Conservation (phyloP, 2,797 vertebrate genomes). For the Pelobates cultripes region DNA sequence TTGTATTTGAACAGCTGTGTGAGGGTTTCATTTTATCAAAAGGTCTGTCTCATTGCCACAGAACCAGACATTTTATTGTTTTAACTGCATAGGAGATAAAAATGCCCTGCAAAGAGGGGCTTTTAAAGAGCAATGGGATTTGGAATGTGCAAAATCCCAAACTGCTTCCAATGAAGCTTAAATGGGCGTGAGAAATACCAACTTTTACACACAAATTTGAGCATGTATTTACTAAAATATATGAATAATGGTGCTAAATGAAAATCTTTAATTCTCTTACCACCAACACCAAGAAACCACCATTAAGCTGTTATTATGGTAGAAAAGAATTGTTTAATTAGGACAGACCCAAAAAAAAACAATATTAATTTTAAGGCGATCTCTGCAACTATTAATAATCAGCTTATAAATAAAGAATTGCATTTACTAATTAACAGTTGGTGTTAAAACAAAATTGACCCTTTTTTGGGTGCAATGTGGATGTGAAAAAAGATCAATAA, state of each 20-base stretch:
- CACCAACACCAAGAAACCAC: not conserved
- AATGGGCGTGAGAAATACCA: slow-evolving; percentile 3
- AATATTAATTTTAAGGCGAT: not conserved
- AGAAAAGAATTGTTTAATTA: slow-evolving; percentile 8
- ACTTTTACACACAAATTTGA: slow-evolving; percentile 11
- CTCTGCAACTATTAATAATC: slow-evolving; percentile 64
- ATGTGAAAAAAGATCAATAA: slow-evolving; percentile 71
- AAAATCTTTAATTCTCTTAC: not conserved
- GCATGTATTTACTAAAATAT: slow-evolving; percentile 9
- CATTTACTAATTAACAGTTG: slow-evolving; percentile 75
- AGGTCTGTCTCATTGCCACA: slow-evolving; percentile 82
- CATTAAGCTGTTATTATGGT: slow-evolving; percentile 3
- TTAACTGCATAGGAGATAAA: slow-evolving; percentile 58
- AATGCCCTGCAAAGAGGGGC: slow-evolving; percentile 26
- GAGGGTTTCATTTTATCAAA: slow-evolving; percentile 72
- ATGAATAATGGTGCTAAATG: not conserved
- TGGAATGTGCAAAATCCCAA: slow-evolving; percentile 44
- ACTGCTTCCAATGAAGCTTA: slow-evolving; percentile 27
- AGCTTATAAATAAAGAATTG: slow-evolving; percentile 65
- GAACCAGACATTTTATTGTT: slow-evolving; percentile 75
- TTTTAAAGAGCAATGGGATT: slow-evolving; percentile 42
- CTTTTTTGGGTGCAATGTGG: slow-evolving; percentile 69
- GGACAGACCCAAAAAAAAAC: slow-evolving; percentile 29
- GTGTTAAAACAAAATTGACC: slow-evolving; percentile 80
- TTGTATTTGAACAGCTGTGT: slow-evolving; percentile 84